These are phyloP conservation scores for Eucriotettix oculatus DNA, from an alignment of 2,888 invertebrate species.

Conservation along the genomic window DNA sequence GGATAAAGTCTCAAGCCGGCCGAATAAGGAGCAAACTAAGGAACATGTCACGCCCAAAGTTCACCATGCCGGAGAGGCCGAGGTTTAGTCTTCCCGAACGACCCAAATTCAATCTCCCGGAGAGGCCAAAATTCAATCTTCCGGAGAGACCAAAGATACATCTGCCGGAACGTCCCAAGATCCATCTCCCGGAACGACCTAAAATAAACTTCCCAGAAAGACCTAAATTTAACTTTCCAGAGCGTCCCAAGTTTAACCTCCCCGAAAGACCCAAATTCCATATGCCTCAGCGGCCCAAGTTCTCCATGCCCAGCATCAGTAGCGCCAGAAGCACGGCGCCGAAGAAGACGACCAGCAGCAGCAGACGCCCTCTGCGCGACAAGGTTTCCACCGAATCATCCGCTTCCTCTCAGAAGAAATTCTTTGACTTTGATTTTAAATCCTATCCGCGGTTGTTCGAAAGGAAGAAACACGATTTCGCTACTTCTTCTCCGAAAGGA, in stretches of 20 bases:
- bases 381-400: constrained; percentile 7
- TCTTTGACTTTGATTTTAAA: constrained; percentile 54
- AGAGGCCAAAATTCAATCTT: constrained; percentile 30
- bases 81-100: constrained; percentile 36
- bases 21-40: constrained; percentile 51
- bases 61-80: constrained; percentile 27
- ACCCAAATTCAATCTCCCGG: constrained; percentile 29
- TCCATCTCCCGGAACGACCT: constrained; percentile 33
- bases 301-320: constrained; percentile 22
- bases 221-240: constrained; percentile 44
- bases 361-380: constrained; percentile 10
- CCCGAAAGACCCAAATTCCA: constrained; percentile 35
- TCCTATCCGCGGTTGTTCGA: constrained; percentile 57
- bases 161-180: constrained; percentile 44
- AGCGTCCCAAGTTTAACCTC: constrained; percentile 35
- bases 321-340: constrained; percentile 22
- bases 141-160: constrained; percentile 40
- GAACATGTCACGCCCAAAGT: constrained; percentile 40
- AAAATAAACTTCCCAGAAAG: constrained; percentile 38
- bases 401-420: constrained; percentile 32
- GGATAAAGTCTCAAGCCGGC: constrained; percentile 50
- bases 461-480: constrained; percentile 24
- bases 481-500: constrained; percentile 34
- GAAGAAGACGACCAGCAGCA: constrained; percentile 8
- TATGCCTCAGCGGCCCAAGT: constrained; percentile 22